Conservation (phyloP, 2,797 vertebrate genomes). For the Thripadectes ignobilis region DNA sequence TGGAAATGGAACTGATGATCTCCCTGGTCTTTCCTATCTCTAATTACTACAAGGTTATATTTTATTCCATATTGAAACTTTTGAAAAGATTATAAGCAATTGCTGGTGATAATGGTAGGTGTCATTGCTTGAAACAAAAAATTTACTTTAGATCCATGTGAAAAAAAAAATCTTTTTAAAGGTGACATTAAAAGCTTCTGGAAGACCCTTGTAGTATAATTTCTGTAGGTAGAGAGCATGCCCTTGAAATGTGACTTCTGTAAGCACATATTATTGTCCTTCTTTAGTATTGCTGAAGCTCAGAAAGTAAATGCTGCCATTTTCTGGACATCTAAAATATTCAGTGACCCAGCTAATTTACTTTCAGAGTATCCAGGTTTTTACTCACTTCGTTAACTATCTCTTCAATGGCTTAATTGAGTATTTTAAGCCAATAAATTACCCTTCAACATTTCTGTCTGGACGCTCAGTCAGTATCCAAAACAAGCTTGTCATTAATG, state of each 20-base stretch:
- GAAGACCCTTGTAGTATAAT: background rate
- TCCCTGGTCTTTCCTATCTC: background rate
- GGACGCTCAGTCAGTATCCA: slow-evolving; percentile 52
- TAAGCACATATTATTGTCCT: background rate
- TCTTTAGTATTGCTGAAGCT: background rate
- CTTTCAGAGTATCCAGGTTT: slow-evolving; percentile 7
- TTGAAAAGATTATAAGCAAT: background rate
- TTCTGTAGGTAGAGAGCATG: background rate
- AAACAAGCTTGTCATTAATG: slow-evolving; percentile 61
- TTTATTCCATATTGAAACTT: background rate
- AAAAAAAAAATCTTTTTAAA: background rate
- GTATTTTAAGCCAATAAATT: slow-evolving; percentile 69
- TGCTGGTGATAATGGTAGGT: background rate
- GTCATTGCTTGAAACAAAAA: background rate
- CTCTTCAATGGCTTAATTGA: slow-evolving; percentile 62
- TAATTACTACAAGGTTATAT: background rate
- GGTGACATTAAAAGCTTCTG: background rate
- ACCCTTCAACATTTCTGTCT: slow-evolving; percentile 50
- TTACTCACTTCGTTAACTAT: slow-evolving; percentile 45
- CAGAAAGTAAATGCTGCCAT: background rate
- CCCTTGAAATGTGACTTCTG: background rate
- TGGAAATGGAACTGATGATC: background rate
- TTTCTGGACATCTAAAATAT: slow-evolving; percentile 4
- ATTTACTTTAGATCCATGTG: background rate
- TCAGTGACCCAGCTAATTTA: slow-evolving; percentile 37